Percentiles rank a stretch among this genome's conserved stretches.
These are phyloP conservation scores for Scomber japonicus DNA, from an alignment of 2,113 vertebrate species.

Conservation along the genomic window DNA sequence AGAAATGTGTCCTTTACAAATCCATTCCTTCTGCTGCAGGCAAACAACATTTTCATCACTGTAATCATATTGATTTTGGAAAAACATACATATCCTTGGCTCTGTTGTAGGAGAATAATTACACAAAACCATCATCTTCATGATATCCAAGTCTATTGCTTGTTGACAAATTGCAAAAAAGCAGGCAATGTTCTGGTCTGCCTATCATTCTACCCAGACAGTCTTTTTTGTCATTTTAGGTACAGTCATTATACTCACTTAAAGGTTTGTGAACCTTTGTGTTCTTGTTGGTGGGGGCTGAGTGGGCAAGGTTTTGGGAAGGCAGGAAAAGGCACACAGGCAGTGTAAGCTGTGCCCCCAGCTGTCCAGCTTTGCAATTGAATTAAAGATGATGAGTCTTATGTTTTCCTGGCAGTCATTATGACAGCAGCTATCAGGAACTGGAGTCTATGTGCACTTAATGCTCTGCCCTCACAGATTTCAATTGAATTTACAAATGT, in stretches of 20 bases:
- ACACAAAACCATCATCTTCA: slow-evolving; percentile 26
- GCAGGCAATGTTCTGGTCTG: neutral
- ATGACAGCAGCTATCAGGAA: neutral
- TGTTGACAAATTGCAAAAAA: slow-evolving; percentile 27
- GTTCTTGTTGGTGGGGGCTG: neutral
- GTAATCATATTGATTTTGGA: slow-evolving; percentile 65
- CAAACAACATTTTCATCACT: slow-evolving; percentile 54
- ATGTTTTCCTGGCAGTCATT: slow-evolving; percentile 36
- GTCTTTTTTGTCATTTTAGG: neutral
- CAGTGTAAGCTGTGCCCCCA: slow-evolving; percentile 25
- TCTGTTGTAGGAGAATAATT: slow-evolving; percentile 27
- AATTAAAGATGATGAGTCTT: slow-evolving; percentile 35
- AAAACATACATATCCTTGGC: slow-evolving; percentile 37
- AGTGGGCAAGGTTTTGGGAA: neutral
- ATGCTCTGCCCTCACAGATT: slow-evolving; percentile 19
- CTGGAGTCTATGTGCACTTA: neutral
- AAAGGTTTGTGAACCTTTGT: slow-evolving; percentile 6
- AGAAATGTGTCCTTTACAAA: slow-evolving; percentile 53
- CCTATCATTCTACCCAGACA: neutral
- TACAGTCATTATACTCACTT: slow-evolving; percentile 16
- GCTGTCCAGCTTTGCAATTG: slow-evolving; percentile 22
- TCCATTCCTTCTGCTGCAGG: slow-evolving; percentile 56
- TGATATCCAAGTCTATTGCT: slow-evolving; percentile 14
- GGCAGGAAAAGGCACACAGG: neutral
- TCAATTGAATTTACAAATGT: neutral